Evolutionary conservation across 2,888 invertebrate species (phyloP), one percentile per base, ranked within the genome.

Genomic region (Mantis religiosa): DNA sequence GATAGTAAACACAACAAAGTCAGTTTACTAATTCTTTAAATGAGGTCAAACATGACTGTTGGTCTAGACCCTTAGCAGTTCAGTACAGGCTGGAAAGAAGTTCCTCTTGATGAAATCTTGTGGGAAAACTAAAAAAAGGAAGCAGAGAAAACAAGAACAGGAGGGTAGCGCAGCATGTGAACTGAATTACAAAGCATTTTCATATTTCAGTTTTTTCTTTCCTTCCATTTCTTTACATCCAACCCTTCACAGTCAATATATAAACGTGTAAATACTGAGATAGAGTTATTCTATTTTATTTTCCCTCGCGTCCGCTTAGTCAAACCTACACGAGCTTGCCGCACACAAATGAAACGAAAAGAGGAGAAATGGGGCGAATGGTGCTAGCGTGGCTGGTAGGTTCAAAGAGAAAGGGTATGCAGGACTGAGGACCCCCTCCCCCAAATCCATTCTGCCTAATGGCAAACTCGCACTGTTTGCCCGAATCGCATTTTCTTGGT

Each of bases 151-250:
- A 82, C 27, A 87, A 83, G 28, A 28, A 28, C n/a, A 84, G 84
- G n/a, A 87, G 87, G 87, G 83, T 89, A 87, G 83, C 87, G 84
- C 54, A 87, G 54, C 41, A 89, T 84, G 89, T 84, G 87, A 47
- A 83, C 89, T 81, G 89, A 87, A 89, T 89, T 87, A 87, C 84
- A 89, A 87, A 89, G 82, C 89, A 84, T 85, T 89, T 86, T 84
- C 89, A 89, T 89, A 89, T 87, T 89, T 89, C 84, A 89, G 84
- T 47, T 87, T 81, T 84, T 71, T 82, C 54, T 71, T 28, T 82
- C 41, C 41, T 12, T 41, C 41, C 41, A 41, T 41, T 41, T 84
- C 83, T 34, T 71, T 25, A 25, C 20, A 71, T 20, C 54, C 54
- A 71, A 54, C 15, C 47, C 85, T 85, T 15, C 82, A 25, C 71